phyloP scores from a whole-genome alignment of 1,140 invertebrate genomes.

The Oncopeltus fasciatus region DNA sequence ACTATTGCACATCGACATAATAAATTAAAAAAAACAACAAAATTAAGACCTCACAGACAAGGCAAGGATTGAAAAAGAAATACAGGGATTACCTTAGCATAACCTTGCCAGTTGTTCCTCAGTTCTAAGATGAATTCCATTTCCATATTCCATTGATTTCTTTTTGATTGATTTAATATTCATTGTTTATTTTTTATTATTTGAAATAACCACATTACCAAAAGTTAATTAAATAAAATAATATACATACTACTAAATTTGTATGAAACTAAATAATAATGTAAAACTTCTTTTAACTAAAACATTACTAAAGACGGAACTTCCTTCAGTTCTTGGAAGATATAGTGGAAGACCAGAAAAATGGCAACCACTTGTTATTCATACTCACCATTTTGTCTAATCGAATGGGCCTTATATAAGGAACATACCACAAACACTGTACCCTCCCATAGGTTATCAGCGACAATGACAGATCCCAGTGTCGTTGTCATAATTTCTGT shows the following conservation, averaged over 20 bases:
- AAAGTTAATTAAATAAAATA: not conserved
- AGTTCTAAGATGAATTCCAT: conserved; percentile 12
- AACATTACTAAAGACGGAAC: no score
- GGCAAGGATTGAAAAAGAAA: not conserved
- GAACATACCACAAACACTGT: not conserved
- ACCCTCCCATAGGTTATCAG: not conserved
- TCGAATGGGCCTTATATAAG: not conserved
- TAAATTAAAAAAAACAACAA: not conserved
- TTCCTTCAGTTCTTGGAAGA: no score
- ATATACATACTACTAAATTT: not conserved
- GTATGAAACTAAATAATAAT: not conserved
- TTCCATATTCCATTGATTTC: conserved; percentile 6
- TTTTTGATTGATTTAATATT: not conserved
- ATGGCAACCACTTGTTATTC: not conserved
- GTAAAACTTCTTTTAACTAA: not conserved
- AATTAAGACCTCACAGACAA: not conserved
- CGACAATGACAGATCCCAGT: no score
- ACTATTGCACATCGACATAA: not conserved
- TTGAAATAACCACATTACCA: not conserved
- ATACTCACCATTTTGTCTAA: not conserved
- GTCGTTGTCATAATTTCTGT: no score
- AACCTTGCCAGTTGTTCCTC: conserved; percentile 8
- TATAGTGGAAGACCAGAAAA: not conserved
- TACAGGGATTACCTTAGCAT: conserved; percentile 11
- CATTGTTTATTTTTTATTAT: not conserved